These are phyloP conservation scores for Conistra vaccinii DNA, from an alignment of 2,888 invertebrate genomes.

Conservation along the genomic window DNA sequence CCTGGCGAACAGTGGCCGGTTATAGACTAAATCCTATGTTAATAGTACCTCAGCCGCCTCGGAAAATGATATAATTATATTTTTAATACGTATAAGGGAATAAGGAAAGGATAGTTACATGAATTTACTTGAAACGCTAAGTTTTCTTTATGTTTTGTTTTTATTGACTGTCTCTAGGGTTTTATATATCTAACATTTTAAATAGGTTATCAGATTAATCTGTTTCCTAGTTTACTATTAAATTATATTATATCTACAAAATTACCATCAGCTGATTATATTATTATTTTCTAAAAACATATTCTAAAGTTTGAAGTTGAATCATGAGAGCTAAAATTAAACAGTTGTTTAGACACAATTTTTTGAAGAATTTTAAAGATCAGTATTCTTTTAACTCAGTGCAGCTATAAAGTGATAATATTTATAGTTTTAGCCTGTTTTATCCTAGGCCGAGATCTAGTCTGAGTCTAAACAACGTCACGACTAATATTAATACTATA, in stretches of 20 bases:
- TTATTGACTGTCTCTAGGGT: neutral
- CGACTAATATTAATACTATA: slow-evolving; percentile 22
- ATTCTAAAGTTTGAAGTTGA: neutral
- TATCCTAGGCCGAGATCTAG: slow-evolving; percentile 22
- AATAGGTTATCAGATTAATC: slow-evolving; percentile 3
- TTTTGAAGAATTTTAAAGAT: slow-evolving; percentile 1
- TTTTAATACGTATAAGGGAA: slow-evolving; percentile 51
- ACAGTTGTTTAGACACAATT: neutral
- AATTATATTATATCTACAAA: neutral
- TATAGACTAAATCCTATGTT: slow-evolving; percentile 63
- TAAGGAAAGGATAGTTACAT: slow-evolving; percentile 49
- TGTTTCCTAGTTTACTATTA: slow-evolving; percentile 1
- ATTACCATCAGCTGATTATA: neutral
- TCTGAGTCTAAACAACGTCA: slow-evolving; percentile 22
- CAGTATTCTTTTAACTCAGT: neutral
- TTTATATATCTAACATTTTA: slow-evolving; percentile 28
- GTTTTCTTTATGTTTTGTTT: slow-evolving; percentile 27
- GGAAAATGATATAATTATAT: slow-evolving; percentile 56
- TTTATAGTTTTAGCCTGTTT: slow-evolving; percentile 25
- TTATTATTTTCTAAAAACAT: no score
- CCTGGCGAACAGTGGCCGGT: slow-evolving; percentile 39
- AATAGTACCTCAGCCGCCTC: slow-evolving; percentile 39
- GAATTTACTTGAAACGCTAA: slow-evolving; percentile 46
- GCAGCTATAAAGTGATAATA: slow-evolving; percentile 32
- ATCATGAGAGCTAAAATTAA: neutral